Conservation (phyloP, 2,888 invertebrate species). For the Caprella mutica region DNA sequence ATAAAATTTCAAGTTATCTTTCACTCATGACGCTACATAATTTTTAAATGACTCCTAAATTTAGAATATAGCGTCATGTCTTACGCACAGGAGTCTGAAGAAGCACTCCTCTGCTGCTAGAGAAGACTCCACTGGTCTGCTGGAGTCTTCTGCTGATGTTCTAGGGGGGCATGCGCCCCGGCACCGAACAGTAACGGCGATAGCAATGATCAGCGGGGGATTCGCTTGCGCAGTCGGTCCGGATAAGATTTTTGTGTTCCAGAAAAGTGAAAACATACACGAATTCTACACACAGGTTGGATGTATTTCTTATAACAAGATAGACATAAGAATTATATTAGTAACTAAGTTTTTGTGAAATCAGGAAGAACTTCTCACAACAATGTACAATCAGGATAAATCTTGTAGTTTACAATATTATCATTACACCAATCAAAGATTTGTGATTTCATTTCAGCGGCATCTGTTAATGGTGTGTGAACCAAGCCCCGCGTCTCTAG, state of each 20-base stretch:
- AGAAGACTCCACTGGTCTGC: too few relatives aligned
- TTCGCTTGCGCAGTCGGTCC: conserved; percentile 33
- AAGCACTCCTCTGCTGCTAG: background rate
- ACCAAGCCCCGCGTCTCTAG: conserved; percentile 24
- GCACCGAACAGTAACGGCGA: conserved; percentile 25
- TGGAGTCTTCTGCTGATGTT: conserved; percentile 6
- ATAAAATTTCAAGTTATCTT: too few relatives aligned
- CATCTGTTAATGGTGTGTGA: conserved; percentile 23
- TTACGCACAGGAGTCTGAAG: background rate
- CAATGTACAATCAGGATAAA: too few relatives aligned
- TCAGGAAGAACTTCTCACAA: too few relatives aligned
- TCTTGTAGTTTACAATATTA: too few relatives aligned
- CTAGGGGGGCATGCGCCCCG: conserved; percentile 11
- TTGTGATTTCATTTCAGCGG: too few relatives aligned
- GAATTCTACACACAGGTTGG: conserved; percentile 29
- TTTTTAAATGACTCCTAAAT: too few relatives aligned
- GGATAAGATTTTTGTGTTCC: conserved; percentile 32
- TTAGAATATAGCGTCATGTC: too few relatives aligned
- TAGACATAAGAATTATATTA: background rate
- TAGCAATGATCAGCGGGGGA: conserved; percentile 20
- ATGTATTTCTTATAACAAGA: background rate
- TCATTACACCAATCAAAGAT: too few relatives aligned
- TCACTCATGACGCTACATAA: too few relatives aligned
- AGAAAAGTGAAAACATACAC: conserved; percentile 28
- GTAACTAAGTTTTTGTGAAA: too few relatives aligned